phyloP scores from a whole-genome alignment of 2,888 invertebrate species.

The Agapetus fuscipes region DNA sequence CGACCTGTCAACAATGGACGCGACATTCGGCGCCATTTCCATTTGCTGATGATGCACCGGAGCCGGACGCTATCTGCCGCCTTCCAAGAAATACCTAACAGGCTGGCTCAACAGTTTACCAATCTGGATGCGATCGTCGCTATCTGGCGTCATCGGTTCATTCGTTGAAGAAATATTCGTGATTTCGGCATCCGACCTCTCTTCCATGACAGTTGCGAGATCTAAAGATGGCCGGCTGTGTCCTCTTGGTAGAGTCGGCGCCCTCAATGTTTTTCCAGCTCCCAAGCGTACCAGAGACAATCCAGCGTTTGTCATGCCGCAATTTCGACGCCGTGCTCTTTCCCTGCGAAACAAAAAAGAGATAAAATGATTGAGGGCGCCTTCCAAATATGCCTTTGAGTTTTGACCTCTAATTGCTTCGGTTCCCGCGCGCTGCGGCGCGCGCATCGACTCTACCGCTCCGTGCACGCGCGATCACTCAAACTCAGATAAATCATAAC shows the following conservation, averaged over 20 bases:
- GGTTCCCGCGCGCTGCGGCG: no score
- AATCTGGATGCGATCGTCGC: slow-evolving; percentile 39
- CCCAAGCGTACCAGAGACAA: slow-evolving; percentile 67
- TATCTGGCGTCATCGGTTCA: slow-evolving; percentile 40
- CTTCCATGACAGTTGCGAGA: slow-evolving; percentile 76
- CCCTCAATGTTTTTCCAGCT: slow-evolving; percentile 32
- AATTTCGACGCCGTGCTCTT: slow-evolving; percentile 69
- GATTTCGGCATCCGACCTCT: slow-evolving; percentile 70
- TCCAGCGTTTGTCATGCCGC: slow-evolving; percentile 74
- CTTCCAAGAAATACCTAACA: slow-evolving; percentile 18
- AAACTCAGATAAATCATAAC: no score
- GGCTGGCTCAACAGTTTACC: slow-evolving; percentile 33
- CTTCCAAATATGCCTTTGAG: no score
- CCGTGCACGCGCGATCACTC: no score
- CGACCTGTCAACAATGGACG: slow-evolving; percentile 48
- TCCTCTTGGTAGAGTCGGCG: slow-evolving; percentile 45
- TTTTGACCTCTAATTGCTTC: no score
- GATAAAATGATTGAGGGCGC: no score
- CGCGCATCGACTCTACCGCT: no score
- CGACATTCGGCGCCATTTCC: background rate
- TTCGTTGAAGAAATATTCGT: slow-evolving; percentile 40
- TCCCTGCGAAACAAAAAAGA: slow-evolving; percentile 40
- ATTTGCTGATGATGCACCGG: slow-evolving; percentile 4
- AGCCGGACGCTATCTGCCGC: slow-evolving; percentile 18
- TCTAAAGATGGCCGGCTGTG: slow-evolving; percentile 69